Percentiles rank a stretch among this genome's conserved stretches.
These are phyloP conservation scores for Stomorhina lunata DNA, from an alignment of 2,888 invertebrate species.

Conservation along the genomic window DNA sequence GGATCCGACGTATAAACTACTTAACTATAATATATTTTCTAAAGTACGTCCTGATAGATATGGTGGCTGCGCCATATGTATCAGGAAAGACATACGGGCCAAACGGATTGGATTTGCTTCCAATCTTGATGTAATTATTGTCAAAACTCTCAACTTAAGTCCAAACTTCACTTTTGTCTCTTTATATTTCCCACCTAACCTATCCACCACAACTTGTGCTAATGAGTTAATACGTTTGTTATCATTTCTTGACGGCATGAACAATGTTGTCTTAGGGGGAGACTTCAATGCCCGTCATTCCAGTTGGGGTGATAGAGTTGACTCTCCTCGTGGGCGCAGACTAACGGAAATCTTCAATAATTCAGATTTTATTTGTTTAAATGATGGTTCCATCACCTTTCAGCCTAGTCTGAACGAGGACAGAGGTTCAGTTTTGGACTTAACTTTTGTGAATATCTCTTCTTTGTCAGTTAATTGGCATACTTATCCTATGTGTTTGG, in stretches of 20 bases:
- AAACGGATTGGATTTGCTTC: no score
- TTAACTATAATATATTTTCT: no score
- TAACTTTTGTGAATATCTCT: neutral
- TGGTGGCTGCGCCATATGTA: no score
- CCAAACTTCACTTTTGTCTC: neutral
- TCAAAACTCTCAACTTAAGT: no score
- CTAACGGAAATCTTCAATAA: neutral
- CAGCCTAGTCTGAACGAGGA: neutral
- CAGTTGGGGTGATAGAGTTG: constrained; percentile 6
- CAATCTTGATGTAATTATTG: no score
- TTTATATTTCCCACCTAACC: neutral
- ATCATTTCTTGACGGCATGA: neutral
- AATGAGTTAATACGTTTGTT: neutral
- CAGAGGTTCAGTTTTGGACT: neutral
- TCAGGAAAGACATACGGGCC: no score
- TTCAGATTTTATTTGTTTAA: neutral
- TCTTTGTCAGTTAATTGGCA: neutral
- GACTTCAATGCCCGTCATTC: constrained; percentile 23
- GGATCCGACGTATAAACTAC: no score
- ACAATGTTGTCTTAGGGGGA: neutral
- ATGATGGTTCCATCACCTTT: neutral
- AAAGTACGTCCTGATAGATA: no score
- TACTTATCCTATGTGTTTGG: neutral
- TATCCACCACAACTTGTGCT: neutral
- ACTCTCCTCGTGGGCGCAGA: neutral